Evolutionary conservation across 2,797 vertebrate species (phyloP).

Genomic region (Sebastes nivosus): DNA sequence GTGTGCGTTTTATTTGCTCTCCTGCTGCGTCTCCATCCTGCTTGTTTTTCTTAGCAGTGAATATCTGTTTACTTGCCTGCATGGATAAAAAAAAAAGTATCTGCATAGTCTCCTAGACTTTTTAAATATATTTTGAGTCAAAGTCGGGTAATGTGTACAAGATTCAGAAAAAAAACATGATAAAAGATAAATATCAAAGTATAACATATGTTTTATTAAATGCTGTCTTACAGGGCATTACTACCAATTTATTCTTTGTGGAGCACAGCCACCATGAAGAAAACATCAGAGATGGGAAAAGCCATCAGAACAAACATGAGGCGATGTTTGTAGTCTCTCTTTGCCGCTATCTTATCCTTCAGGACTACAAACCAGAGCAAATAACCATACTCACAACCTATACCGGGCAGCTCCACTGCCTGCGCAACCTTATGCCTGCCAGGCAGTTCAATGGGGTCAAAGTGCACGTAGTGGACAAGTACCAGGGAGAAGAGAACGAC

Average conservation of each 20-base stretch:
- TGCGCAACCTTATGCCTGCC: slow-evolving; percentile 87
- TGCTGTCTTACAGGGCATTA: slow-evolving; percentile 83
- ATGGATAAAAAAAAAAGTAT: not conserved
- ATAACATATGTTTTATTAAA: slow-evolving; percentile 6
- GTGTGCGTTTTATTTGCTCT: slow-evolving; percentile 70
- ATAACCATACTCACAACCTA: slow-evolving; percentile 98
- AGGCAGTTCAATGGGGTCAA: slow-evolving; percentile 87
- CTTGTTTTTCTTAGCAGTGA: not conserved
- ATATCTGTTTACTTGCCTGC: not conserved
- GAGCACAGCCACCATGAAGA: slow-evolving; percentile 87
- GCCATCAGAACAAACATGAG: slow-evolving; percentile 91
- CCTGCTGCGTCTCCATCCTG: not conserved
- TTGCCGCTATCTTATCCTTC: slow-evolving; percentile 88
- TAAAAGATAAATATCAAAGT: not conserved
- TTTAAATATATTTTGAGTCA: slow-evolving; percentile 4
- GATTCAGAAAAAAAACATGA: not conserved
- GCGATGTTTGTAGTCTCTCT: slow-evolving; percentile 90
- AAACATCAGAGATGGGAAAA: slow-evolving; percentile 89
- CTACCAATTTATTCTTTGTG: slow-evolving; percentile 91
- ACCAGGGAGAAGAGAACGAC: slow-evolving; percentile 98
- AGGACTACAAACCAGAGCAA: slow-evolving; percentile 91
- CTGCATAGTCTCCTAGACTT: not conserved
- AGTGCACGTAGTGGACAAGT: slow-evolving; percentile 96
- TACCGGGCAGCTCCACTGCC: slow-evolving; percentile 90
- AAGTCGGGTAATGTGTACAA: not conserved